phyloP scores from a whole-genome alignment of 1,140 invertebrate genomes.

The Lerema accius region DNA sequence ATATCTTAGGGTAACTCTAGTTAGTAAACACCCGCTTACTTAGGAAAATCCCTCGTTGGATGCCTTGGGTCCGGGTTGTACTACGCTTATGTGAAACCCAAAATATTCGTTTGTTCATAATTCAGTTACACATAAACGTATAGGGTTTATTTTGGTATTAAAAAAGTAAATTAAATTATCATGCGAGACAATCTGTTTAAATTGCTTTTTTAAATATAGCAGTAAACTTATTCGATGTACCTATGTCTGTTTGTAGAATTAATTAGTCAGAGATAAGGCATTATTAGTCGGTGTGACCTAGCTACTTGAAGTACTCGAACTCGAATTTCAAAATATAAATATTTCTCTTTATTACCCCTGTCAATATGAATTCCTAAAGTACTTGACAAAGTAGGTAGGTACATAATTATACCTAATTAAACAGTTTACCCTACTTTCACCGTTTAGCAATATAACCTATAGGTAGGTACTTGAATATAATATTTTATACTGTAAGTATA shows the following conservation, averaged over 20 bases:
- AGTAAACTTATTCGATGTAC: slow-evolving; percentile 11
- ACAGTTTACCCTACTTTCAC: background rate
- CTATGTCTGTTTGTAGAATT: background rate
- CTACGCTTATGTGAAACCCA: too few relatives aligned
- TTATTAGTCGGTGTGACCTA: too few relatives aligned
- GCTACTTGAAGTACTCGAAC: slow-evolving; percentile 18
- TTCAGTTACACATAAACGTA: too few relatives aligned
- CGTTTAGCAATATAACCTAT: background rate
- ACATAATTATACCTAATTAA: background rate
- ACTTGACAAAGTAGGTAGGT: background rate
- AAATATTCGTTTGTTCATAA: background rate
- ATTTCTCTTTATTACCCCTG: slow-evolving; percentile 17
- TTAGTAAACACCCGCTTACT: too few relatives aligned
- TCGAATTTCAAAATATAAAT: slow-evolving; percentile 14
- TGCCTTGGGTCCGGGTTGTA: too few relatives aligned
- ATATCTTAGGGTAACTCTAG: too few relatives aligned
- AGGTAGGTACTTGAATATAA: too few relatives aligned
- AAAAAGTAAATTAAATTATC: background rate
- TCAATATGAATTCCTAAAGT: slow-evolving; percentile 21
- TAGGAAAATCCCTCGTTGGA: too few relatives aligned
- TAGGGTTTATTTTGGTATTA: background rate
- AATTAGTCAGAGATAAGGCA: slow-evolving; percentile 22
- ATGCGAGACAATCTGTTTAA: slow-evolving; percentile 6
- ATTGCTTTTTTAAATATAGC: slow-evolving; percentile 12
- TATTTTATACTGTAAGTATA: too few relatives aligned